These are phyloP conservation scores for Lacerta bilineata DNA, from an alignment of 2,797 vertebrate species.

Conservation along the genomic window DNA sequence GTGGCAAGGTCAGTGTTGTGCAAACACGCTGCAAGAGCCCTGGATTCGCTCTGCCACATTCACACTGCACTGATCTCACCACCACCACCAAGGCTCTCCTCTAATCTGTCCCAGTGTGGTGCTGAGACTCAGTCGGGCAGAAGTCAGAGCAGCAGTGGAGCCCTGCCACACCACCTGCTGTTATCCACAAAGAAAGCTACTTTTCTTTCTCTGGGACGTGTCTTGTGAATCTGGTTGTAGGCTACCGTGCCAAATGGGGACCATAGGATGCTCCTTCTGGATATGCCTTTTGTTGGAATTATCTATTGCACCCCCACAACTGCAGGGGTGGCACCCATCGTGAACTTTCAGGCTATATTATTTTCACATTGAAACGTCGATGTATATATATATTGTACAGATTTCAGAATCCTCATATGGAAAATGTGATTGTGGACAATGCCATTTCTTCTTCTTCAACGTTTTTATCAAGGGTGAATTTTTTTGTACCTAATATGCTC, in stretches of 20 bases:
- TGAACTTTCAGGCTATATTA: conserved; percentile 84
- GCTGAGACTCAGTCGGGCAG: too few species aligned
- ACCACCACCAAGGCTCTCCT: too few species aligned
- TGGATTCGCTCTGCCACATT: too few species aligned
- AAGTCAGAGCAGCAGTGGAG: too few species aligned
- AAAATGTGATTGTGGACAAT: conserved; percentile 83
- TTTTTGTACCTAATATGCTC: conserved; percentile 75
- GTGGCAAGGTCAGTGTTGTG: too few species aligned
- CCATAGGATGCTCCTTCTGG: not conserved
- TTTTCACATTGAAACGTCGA: conserved; percentile 86
- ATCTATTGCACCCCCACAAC: conserved; percentile 80
- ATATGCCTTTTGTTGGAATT: conserved; percentile 30
- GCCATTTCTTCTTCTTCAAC: conserved; percentile 77
- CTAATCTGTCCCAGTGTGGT: too few species aligned
- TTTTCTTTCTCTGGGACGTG: not conserved
- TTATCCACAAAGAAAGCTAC: not conserved
- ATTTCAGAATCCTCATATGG: conserved; percentile 83
- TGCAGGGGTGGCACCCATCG: conserved; percentile 82
- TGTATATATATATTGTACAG: conserved; percentile 87
- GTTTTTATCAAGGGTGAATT: conserved; percentile 78
- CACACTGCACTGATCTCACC: too few species aligned
- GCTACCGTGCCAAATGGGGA: not conserved
- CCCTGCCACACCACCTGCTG: too few species aligned
- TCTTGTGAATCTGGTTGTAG: conserved; percentile 1
- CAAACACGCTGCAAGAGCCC: too few species aligned